Evolutionary conservation across 2,888 invertebrate genomes (phyloP), one percentile per base, ranked within the genome.

Genomic region (Oithona nana): DNA sequence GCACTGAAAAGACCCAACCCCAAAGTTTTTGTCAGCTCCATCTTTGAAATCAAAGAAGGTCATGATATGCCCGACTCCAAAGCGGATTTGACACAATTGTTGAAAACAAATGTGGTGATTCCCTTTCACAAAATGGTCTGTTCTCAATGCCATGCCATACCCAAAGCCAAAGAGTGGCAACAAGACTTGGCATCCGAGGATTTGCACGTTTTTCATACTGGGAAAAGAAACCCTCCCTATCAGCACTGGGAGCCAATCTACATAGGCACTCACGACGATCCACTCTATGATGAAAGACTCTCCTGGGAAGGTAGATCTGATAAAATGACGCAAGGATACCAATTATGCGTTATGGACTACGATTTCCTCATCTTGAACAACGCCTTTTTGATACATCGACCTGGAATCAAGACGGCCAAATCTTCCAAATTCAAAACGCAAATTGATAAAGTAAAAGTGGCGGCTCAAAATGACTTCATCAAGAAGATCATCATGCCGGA

Each of bases 291-390:
- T 68, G 92, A 92, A 72, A 78, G 90, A 70, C 80, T 92, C 65
- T 88, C 87, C 71, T 92, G 92, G 90, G 92, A 93, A 72, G 92
- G 92, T 52, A 87, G 88, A 74, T 85, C 87, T 73, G 92, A 93
- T 74, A 92, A 92, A 77, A 92, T 92, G 90, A 86, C 89, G 65
- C 92, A 92, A 89, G 90, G 89, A 67, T 92, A 88, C 74, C 81
- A 86, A 63, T 79, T 92, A 66, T 92, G 92, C 74, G 86, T 88
- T 29, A 77, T 87, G 72, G 85, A 90, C 74, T 92, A 92, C 74
- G 88, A 92, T 71, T 90, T 92, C 73, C 83, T 88, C 74, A 89
- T 92, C 69, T 75, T 92, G 71, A 88, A 92, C 76, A 89, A 90
- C 74, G 89, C 87, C n/a, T 92, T 90, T 74, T 77, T 92, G 64